These are phyloP conservation scores for Drosophila lacertosa DNA, from an alignment of 1,140 invertebrate species.

Conservation along the genomic window DNA sequence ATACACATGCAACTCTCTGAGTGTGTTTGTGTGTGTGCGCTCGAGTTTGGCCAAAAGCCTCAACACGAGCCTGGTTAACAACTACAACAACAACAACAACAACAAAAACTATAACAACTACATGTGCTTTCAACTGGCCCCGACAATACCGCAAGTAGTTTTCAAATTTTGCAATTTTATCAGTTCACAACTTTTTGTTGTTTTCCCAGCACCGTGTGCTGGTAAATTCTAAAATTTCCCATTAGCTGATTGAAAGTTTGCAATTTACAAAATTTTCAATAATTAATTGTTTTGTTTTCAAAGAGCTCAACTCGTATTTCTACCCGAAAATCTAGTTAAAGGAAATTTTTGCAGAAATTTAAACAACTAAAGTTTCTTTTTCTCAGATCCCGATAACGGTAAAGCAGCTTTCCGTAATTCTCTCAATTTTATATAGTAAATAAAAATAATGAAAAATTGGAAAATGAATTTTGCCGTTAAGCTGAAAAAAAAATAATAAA, in stretches of 20 bases:
- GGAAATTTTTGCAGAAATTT: too few relatives aligned
- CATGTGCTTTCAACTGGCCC: neutral
- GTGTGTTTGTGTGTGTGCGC: conserved; percentile 8
- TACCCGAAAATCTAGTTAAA: too few relatives aligned
- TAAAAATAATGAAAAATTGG: too few relatives aligned
- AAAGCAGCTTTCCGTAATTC: too few relatives aligned
- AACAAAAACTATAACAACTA: conserved; percentile 14
- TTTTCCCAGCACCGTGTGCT: neutral
- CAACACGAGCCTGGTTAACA: conserved; percentile 14
- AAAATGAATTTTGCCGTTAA: too few relatives aligned
- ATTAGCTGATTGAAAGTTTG: conserved; percentile 1
- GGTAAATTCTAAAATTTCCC: neutral
- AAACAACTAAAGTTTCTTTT: too few relatives aligned
- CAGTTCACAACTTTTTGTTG: conserved; percentile 17
- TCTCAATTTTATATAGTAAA: too few relatives aligned
- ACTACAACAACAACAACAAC: conserved; percentile 15
- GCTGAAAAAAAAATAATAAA: too few relatives aligned
- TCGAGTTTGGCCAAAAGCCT: conserved; percentile 29
- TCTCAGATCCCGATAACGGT: too few relatives aligned
- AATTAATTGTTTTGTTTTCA: neutral
- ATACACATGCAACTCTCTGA: conserved; percentile 10
- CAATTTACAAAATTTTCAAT: neutral
- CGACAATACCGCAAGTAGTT: conserved; percentile 45
- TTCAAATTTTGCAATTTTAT: conserved; percentile 31
- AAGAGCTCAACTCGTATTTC: too few relatives aligned